These are phyloP conservation scores for Drosophila busckii DNA, from an alignment of 1,140 invertebrate genomes.

Conservation along the genomic window DNA sequence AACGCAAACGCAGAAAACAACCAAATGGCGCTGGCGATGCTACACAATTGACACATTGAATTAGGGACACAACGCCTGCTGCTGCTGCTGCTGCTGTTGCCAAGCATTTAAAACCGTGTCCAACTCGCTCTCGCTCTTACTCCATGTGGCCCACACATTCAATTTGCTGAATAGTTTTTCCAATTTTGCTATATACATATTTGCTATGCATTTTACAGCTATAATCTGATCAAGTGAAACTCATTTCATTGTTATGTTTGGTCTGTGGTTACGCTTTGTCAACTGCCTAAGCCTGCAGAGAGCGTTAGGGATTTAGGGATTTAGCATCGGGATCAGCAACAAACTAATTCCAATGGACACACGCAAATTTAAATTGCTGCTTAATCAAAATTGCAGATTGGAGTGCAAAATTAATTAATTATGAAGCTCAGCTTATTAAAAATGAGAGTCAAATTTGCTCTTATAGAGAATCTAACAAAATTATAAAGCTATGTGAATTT, in stretches of 20 bases:
- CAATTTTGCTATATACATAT: slow-evolving; percentile 3
- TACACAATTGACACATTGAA: slow-evolving; percentile 71
- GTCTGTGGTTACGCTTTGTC: slow-evolving; percentile 41
- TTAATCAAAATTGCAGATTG: too few species aligned
- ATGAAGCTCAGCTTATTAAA: too few species aligned
- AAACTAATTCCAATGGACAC: too few species aligned
- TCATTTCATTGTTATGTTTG: slow-evolving; percentile 32
- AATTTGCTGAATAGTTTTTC: slow-evolving; percentile 17
- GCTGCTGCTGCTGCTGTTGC: slow-evolving; percentile 25
- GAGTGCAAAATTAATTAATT: too few species aligned
- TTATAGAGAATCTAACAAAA: too few species aligned
- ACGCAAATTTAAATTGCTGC: too few species aligned
- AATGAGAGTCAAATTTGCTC: too few species aligned
- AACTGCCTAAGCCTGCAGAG: too few species aligned
- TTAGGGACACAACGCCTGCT: slow-evolving; percentile 72
- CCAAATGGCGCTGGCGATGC: slow-evolving; percentile 38
- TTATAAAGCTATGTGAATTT: too few species aligned
- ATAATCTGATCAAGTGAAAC: slow-evolving; percentile 58
- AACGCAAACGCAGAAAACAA: slow-evolving; percentile 26
- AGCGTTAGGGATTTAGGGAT: too few species aligned
- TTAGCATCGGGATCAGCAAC: too few species aligned
- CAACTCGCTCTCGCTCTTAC: slow-evolving; percentile 5
- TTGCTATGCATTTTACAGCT: slow-evolving; percentile 40
- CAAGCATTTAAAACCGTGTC: slow-evolving; percentile 10
- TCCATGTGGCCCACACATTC: too few species aligned